Conservation (phyloP, 1,140 invertebrate species). For the Diabrotica virgifera region DNA sequence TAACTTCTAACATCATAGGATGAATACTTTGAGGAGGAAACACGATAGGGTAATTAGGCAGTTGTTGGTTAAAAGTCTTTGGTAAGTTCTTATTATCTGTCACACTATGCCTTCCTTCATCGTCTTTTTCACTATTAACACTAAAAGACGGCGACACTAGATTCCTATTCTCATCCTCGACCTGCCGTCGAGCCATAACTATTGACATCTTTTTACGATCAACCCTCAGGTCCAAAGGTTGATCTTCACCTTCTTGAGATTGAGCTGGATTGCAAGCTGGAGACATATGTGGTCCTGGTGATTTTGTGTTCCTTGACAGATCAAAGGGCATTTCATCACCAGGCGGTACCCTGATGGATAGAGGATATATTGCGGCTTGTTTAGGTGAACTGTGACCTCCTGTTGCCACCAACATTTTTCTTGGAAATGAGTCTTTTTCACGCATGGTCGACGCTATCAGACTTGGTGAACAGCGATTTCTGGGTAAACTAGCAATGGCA, state of each 20-base stretch:
- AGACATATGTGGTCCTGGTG: conserved; percentile 53
- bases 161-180: conserved; percentile 74
- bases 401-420: conserved; percentile 62
- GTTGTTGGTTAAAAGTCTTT: conserved; percentile 41
- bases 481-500: conserved; percentile 38
- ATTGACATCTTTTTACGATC: conserved; percentile 68
- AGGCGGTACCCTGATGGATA: conserved; percentile 56
- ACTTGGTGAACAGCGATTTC: conserved; percentile 43
- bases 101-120: conserved; percentile 38
- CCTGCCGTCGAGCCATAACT: conserved; percentile 41
- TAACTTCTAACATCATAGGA: conserved; percentile 67
- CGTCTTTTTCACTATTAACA: conserved; percentile 44
- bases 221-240: conserved; percentile 78
- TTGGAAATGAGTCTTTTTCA: conserved; percentile 75
- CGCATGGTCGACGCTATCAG: conserved; percentile 55
- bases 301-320: conserved; percentile 51
- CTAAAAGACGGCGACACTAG: conserved; percentile 57
- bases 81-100: conserved; percentile 23
- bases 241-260: conserved; percentile 57
- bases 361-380: conserved; percentile 67
- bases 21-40: conserved; percentile 64
- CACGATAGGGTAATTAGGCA: conserved; percentile 52
- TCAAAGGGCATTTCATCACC: conserved; percentile 56
- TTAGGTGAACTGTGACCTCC: conserved; percentile 65
- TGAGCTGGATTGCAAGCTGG: conserved; percentile 53